Evolutionary conservation across 2,797 vertebrate species (phyloP).

Genomic region (Crocodylus rhombifer): DNA sequence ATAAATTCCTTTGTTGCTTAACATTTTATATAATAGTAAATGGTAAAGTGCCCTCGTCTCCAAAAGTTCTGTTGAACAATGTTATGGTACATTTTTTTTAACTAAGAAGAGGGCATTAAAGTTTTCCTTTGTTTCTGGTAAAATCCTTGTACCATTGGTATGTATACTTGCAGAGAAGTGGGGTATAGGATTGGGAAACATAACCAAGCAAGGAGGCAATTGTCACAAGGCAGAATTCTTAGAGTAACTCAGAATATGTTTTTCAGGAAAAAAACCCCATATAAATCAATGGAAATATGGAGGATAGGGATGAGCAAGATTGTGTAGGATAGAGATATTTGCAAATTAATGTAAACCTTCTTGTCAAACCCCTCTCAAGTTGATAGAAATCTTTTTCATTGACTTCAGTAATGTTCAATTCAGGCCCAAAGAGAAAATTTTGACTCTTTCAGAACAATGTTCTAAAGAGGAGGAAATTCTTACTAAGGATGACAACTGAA

Average conservation of each 20-base stretch:
- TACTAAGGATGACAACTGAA: neutral
- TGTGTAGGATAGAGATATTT: neutral
- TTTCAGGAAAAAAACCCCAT: too few species aligned
- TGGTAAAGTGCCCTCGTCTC: neutral
- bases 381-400: neutral
- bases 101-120: neutral
- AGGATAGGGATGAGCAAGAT: neutral
- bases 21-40: neutral
- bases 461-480: neutral
- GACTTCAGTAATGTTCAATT: neutral
- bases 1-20: neutral
- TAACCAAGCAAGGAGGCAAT: neutral
- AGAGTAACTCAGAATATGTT: neutral
- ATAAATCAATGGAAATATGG: neutral
- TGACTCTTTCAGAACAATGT: neutral
- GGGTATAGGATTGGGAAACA: neutral
- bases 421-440: neutral
- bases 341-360: neutral
- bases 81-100: neutral
- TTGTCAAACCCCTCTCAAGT: too few species aligned
- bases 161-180: neutral
- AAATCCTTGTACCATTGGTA: neutral
- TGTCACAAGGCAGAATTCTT: accelerated
- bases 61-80: neutral
- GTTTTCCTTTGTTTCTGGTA: neutral